Base-by-base conservation (phyloP, 2,888 invertebrate genomes). In the Muschampia plurimacula region DNA sequence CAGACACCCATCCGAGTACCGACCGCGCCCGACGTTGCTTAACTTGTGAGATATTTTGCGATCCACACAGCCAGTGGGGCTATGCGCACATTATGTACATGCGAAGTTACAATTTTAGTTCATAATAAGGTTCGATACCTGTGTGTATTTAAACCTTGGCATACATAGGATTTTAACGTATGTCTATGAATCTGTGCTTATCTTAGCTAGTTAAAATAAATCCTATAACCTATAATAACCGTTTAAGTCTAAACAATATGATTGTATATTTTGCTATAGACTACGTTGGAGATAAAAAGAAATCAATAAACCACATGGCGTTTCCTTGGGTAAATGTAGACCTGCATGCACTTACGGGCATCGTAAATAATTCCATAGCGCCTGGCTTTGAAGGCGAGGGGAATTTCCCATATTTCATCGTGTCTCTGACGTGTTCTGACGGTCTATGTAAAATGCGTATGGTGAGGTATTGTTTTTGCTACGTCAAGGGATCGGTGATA, bases 1-100 rank as follows among this genome's bases (percentile, higher is more conserved):
- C 22, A 22, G 22, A 22, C 22, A 22, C 22, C 22, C 22, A 22
- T 22, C 22, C 22, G 22, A n/a, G 87, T 87, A 88, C 86, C 86
- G 83, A 86, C 82, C 85, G 81, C 86, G 85, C 82, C 83, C 82
- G 82, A 83, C 80, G 83, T 82, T 60, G 60, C 60, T 60, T 60
- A 60, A 60, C 60, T 36, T 13, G 44, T 44, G 44, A 44, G 9
- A 44, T 44, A 6, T 6, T 9, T 44, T 44, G 44, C 10, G 44
- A 22, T 22, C 22, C 22, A 22, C 22, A 22, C 22, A 22, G 22
- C 22, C 22, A 22, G 22, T 1, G 22, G 22, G 22, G 22, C 22
- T 22, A 22, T 22, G 22, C 22, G 1, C n/a, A 22, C 22, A 22
- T n/a, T n/a, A n/a, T n/a, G n/a, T 22, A 22, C 22, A 22, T 22